Conservation (phyloP, 2,888 invertebrate genomes). For the Crioceris asparagi region DNA sequence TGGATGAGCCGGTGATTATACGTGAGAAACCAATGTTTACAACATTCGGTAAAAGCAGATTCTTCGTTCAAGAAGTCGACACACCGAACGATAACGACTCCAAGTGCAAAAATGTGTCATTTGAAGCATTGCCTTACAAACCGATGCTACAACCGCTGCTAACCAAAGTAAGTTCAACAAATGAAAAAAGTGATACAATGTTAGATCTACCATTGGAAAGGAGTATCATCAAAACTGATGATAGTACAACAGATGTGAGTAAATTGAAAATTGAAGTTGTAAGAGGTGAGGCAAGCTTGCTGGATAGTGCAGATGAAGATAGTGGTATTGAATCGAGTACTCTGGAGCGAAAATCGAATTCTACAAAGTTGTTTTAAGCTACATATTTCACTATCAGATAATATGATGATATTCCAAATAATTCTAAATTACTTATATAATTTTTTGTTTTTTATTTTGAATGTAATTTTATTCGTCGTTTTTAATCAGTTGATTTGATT, state of each 20-base stretch:
- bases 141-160: conserved; percentile 18
- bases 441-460: no score
- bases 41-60: conserved; percentile 47
- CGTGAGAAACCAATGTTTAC: conserved; percentile 45
- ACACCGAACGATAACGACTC: conserved; percentile 31
- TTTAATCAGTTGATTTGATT: no score
- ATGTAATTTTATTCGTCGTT: no score
- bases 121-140: conserved; percentile 37
- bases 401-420: no score
- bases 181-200: conserved; percentile 1
- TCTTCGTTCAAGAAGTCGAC: conserved; percentile 37
- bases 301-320: conserved; percentile 56
- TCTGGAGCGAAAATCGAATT: conserved; percentile 39
- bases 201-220: conserved; percentile 5
- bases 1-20: conserved; percentile 39
- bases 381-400: no score
- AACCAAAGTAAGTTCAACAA: not conserved
- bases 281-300: conserved; percentile 47
- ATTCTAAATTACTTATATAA: no score
- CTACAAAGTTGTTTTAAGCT: no score
- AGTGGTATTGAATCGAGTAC: conserved; percentile 56
- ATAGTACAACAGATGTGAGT: conserved; percentile 9
- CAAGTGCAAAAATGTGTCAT: conserved; percentile 33
- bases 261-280: conserved; percentile 23
- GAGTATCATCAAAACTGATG: conserved; percentile 11